These are phyloP conservation scores for Pristiophorus japonicus DNA, from an alignment of 2,113 vertebrate genomes.

Conservation along the genomic window DNA sequence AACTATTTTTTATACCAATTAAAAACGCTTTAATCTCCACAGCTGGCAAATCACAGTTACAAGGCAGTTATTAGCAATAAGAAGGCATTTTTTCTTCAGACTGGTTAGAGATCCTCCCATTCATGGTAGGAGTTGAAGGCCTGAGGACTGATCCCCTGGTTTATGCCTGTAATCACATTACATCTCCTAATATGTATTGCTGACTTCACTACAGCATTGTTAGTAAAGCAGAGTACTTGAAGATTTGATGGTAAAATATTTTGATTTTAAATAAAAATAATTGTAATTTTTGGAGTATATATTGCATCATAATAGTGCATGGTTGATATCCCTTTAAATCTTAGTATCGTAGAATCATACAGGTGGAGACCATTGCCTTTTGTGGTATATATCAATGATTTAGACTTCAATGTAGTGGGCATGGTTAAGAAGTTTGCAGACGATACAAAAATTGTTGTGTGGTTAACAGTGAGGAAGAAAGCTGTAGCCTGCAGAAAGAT, in stretches of 20 bases:
- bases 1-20: background rate
- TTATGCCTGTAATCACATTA: background rate
- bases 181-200: background rate
- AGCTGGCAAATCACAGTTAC: background rate
- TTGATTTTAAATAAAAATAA: background rate
- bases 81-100: background rate
- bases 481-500: no score
- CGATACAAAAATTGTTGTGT: no score
- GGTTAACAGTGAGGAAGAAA: no score
- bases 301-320: background rate
- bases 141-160: background rate
- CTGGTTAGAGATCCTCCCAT: background rate
- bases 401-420: no score
- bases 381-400: no score
- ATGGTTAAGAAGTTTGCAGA: no score
- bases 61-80: background rate
- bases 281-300: background rate
- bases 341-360: background rate
- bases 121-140: background rate
- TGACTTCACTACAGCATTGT: background rate
- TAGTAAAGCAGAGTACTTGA: background rate
- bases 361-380: background rate
- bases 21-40: background rate
- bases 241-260: background rate
- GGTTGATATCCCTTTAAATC: background rate